Percentiles rank a stretch among this genome's conserved stretches.
These are phyloP conservation scores for Thumatha senex DNA, from an alignment of 2,888 invertebrate species.

Conservation along the genomic window DNA sequence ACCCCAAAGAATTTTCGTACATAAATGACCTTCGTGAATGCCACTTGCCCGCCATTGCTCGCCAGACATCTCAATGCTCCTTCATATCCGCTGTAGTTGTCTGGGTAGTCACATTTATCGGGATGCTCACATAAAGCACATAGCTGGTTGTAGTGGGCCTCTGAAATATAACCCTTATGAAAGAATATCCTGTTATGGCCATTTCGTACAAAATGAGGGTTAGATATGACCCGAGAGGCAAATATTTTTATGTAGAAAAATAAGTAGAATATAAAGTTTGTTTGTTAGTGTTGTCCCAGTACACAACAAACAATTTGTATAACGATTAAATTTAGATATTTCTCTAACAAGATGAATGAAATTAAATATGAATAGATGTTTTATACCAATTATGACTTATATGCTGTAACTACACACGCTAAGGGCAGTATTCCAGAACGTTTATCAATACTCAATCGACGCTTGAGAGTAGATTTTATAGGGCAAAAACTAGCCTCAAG, in stretches of 20 bases:
- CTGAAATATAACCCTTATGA: slow-evolving; percentile 60
- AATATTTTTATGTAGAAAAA: slow-evolving; percentile 24
- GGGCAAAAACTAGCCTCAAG: too few relatives aligned
- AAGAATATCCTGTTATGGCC: slow-evolving; percentile 11
- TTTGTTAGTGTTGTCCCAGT: not conserved
- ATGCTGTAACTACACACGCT: too few relatives aligned
- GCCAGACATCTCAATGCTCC: slow-evolving; percentile 93
- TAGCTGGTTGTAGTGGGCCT: slow-evolving; percentile 89
- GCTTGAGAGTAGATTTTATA: too few relatives aligned
- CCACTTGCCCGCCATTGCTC: slow-evolving; percentile 92
- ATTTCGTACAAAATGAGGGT: slow-evolving; percentile 10
- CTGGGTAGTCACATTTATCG: slow-evolving; percentile 90
- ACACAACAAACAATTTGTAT: too few relatives aligned
- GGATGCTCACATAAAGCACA: slow-evolving; percentile 92
- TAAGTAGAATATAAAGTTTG: slow-evolving; percentile 16
- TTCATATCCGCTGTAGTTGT: slow-evolving; percentile 93
- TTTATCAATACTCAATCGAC: too few relatives aligned
- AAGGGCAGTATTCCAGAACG: too few relatives aligned
- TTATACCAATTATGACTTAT: too few relatives aligned
- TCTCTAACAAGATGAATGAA: too few relatives aligned
- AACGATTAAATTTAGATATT: too few relatives aligned
- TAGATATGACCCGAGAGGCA: slow-evolving; percentile 10
- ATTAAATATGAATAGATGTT: too few relatives aligned
- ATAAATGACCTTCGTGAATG: slow-evolving; percentile 92
- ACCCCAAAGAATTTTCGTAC: slow-evolving; percentile 91